phyloP scores from a whole-genome alignment of 1,140 invertebrate genomes.

The Ceratina australensis region DNA sequence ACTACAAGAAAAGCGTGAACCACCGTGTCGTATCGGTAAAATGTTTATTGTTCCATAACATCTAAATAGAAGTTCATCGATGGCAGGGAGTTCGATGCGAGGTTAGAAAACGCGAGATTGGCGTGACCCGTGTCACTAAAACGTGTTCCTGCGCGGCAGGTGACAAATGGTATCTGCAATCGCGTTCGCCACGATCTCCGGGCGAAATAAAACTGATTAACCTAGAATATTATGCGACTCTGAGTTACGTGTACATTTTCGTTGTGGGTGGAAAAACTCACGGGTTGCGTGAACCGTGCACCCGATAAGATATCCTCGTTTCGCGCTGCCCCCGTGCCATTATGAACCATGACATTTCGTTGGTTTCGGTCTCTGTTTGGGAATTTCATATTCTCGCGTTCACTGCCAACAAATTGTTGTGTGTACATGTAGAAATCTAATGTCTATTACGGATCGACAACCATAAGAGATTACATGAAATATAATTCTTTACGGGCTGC shows the following conservation, averaged over 20 bases:
- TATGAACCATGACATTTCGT: too few relatives aligned
- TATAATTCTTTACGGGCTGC: too few relatives aligned
- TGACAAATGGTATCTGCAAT: constrained; percentile 57
- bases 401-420: too few relatives aligned
- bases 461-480: too few relatives aligned
- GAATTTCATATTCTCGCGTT: too few relatives aligned
- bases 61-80: background rate
- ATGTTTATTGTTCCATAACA: too few relatives aligned
- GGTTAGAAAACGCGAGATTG: constrained; percentile 51
- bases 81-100: constrained; percentile 27
- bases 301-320: constrained; percentile 1
- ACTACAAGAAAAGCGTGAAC: too few relatives aligned
- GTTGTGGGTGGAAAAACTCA: constrained; percentile 14
- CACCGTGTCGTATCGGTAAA: too few relatives aligned
- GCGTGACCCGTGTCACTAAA: constrained; percentile 45
- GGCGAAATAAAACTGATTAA: constrained; percentile 39
- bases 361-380: too few relatives aligned
- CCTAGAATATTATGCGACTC: constrained; percentile 40
- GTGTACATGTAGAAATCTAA: too few relatives aligned
- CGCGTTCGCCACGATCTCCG: constrained; percentile 27
- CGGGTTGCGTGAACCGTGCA: constrained; percentile 5
- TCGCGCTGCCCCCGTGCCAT: background rate
- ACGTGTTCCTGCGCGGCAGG: constrained; percentile 23
- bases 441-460: too few relatives aligned
- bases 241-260: constrained; percentile 11